Percentiles rank a stretch among this genome's conserved stretches.
phyloP scores from a whole-genome alignment of 2,888 invertebrate genomes.

The Eupithecia exiguata region DNA sequence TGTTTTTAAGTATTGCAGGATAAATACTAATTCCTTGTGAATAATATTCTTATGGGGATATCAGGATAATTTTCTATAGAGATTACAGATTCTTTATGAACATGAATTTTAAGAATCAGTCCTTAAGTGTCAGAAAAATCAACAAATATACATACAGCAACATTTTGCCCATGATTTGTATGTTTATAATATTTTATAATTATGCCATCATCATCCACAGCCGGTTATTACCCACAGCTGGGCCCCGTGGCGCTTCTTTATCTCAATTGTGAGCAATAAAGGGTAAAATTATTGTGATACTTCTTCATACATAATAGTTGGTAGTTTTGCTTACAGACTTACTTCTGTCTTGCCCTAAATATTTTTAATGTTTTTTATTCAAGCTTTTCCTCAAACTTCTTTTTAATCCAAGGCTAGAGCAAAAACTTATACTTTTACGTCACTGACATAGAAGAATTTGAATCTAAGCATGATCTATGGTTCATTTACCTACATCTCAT shows the following conservation, averaged over 20 bases:
- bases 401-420: background rate
- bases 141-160: background rate
- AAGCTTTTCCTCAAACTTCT: background rate
- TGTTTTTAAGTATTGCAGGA: too few species aligned
- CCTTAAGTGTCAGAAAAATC: too few species aligned
- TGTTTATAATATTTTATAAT: background rate
- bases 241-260: background rate
- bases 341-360: background rate
- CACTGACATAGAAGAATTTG: background rate
- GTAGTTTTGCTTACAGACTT: background rate
- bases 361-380: background rate
- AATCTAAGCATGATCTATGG: conserved; percentile 8
- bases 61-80: too few species aligned
- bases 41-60: too few species aligned
- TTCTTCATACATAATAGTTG: too few species aligned
- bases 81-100: too few species aligned
- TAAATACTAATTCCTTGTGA: too few species aligned
- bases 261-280: background rate
- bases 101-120: too few species aligned
- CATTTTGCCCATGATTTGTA: background rate
- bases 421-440: background rate
- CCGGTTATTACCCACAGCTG: background rate
- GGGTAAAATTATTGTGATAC: too few species aligned
- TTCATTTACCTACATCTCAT: background rate
- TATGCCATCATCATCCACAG: background rate